A percentile compares a stretch with the other conserved stretches of the same genome.
Evolutionary conservation across 2,113 vertebrate genomes (phyloP).

Genomic region (Tachysurus fulvidraco): DNA sequence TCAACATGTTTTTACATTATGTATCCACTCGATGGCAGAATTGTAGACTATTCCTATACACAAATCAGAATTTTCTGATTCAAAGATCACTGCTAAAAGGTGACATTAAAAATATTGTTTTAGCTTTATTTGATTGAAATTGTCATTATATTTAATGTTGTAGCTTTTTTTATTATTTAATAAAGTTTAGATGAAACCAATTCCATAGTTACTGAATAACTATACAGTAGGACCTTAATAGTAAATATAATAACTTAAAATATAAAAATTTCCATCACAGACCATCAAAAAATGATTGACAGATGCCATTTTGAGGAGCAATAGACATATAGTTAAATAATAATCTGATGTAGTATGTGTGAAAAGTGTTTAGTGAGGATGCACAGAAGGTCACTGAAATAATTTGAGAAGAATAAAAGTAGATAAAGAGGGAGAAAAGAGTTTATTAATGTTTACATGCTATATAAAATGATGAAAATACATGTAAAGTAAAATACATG

Average conservation of each 20-base stretch:
- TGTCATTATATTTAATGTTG: not conserved
- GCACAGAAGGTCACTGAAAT: not conserved
- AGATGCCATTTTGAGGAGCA: not conserved
- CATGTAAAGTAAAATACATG: constrained; percentile 54
- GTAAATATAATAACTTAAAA: not conserved
- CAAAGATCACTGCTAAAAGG: not conserved
- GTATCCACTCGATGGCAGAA: not conserved
- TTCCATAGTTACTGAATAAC: not conserved
- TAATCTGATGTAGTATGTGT: not conserved
- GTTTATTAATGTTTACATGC: constrained; percentile 67
- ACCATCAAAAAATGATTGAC: not conserved
- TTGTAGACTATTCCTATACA: not conserved
- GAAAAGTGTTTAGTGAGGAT: not conserved
- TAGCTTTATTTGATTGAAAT: not conserved
- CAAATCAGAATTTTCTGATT: not conserved
- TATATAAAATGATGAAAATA: constrained; percentile 71
- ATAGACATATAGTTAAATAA: not conserved
- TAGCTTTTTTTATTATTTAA: not conserved
- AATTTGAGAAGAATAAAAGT: not conserved
- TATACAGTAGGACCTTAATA: not conserved
- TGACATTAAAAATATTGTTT: not conserved
- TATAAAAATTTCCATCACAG: not conserved
- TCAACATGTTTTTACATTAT: not conserved
- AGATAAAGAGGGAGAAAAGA: constrained; percentile 48
- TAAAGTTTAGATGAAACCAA: not conserved